Base-by-base conservation (phyloP, 2,888 invertebrate genomes). In the Ellobium chinense region DNA sequence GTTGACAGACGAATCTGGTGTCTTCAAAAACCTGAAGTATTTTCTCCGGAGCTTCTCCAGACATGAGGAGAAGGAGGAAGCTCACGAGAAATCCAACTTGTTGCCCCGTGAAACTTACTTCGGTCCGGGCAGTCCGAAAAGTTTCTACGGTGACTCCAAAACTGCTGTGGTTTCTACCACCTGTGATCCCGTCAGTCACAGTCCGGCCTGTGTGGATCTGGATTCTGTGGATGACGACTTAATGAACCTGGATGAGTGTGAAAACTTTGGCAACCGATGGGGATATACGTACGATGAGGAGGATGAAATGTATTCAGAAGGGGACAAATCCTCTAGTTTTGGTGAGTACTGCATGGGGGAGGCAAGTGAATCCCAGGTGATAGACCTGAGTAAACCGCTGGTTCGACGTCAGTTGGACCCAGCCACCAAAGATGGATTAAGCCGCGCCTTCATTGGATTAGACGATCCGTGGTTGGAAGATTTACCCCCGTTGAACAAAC, bases 311-410 rank as follows among this genome's bases (percentile, higher is more conserved):
- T 58, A 63, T n/a, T 68, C 74, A 9, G 74, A 74, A 0, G 74
- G 66, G 0, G 74, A 72, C 12, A 70, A 65, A 24, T 80, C 80
- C 37, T 80, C 80, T n/a, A 80, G 80, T 37, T 80, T 80, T 37
- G 80, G 80, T 27, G 80, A 80, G 46, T 80, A 80, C 56, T 80
- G 80, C 39, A 80, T 80, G 80, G 80, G 80, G 12, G 66, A 73
- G 36, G 31, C 80, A 37, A 65, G 14, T 14, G 80, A 37, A 0
- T 79, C 79, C 1, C 79, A 80, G 66, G 74, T 68, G 29, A 80
- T 80, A 54, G 80, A 80, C 34, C 39, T 80, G 21, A 80, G 80
- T n/a, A 65, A 39, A 39, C 80, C 80, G 12, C 74, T 80, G 9
- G 46, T 56, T 27, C 31, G 74, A 7, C 65, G 80, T 9, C 74